Conservation (phyloP, 2,888 invertebrate genomes). For the Dynastes grantii region DNA sequence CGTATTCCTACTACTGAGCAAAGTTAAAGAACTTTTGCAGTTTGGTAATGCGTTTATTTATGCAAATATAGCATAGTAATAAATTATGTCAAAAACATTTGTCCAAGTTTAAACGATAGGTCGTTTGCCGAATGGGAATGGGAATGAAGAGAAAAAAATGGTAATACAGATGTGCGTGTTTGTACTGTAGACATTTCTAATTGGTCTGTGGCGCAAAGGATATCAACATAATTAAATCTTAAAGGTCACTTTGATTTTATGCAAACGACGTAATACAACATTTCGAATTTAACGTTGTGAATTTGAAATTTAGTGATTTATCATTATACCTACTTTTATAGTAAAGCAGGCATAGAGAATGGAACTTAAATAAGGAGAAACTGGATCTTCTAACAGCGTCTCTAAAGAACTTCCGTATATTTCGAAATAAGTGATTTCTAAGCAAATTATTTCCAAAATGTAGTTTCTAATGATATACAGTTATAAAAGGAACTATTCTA, state of each 20-base stretch:
- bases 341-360: constrained; percentile 23
- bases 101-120: not conserved
- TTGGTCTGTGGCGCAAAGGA: constrained; percentile 25
- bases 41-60: too few species aligned
- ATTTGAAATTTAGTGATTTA: constrained; percentile 30
- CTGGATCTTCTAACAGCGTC: constrained; percentile 9
- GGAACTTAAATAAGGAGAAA: constrained; percentile 34
- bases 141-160: constrained; percentile 19
- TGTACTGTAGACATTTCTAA: constrained; percentile 22
- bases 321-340: constrained; percentile 24
- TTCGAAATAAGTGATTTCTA: constrained; percentile 33
- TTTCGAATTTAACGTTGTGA: constrained; percentile 30
- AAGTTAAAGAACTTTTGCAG: too few species aligned
- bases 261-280: constrained; percentile 39
- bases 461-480: too few species aligned
- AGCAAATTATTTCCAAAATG: constrained; percentile 31
- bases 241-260: constrained; percentile 40
- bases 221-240: constrained; percentile 36
- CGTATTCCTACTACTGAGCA: too few species aligned
- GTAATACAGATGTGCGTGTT: constrained; percentile 20
- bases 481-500: too few species aligned
- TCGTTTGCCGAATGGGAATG: not conserved
- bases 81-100: constrained; percentile 23
- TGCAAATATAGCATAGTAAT: constrained; percentile 1
- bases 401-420: constrained; percentile 21